Evolutionary conservation across 2,113 vertebrate genomes (phyloP).

Genomic region (Casuarius casuarius): DNA sequence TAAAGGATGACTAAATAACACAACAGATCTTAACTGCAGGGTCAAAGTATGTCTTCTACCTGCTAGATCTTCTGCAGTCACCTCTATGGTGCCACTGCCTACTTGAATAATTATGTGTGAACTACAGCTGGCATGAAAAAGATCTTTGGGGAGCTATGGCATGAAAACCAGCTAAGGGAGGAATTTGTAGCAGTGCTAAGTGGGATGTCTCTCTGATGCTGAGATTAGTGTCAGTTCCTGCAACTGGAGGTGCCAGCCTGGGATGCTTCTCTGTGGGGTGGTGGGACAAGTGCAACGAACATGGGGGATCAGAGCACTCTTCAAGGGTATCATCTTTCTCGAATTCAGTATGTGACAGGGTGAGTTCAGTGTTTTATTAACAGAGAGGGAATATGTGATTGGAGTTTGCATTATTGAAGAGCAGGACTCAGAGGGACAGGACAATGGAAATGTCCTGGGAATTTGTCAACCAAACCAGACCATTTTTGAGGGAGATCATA

Average conservation of each 20-base stretch:
- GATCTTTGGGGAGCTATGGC: neutral
- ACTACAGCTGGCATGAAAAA: neutral
- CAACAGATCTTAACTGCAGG: neutral
- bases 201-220: neutral
- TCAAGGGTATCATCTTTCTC: neutral
- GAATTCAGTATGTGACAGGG: neutral
- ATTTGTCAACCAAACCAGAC: neutral
- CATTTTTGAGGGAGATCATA: rapidly evolving
- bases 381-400: neutral
- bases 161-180: neutral
- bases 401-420: neutral
- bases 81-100: neutral
- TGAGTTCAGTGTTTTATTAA: neutral
- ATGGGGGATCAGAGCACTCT: neutral
- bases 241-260: neutral
- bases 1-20: neutral
- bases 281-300: neutral
- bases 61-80: neutral
- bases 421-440: neutral
- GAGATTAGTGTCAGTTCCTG: neutral
- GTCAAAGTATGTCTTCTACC: neutral
- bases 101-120: neutral
- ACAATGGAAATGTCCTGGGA: neutral
- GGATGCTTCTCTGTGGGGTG: neutral
- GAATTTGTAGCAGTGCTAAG: neutral